Evolutionary conservation across 1,140 invertebrate genomes (phyloP).

Genomic region (Bemisia tabaci): DNA sequence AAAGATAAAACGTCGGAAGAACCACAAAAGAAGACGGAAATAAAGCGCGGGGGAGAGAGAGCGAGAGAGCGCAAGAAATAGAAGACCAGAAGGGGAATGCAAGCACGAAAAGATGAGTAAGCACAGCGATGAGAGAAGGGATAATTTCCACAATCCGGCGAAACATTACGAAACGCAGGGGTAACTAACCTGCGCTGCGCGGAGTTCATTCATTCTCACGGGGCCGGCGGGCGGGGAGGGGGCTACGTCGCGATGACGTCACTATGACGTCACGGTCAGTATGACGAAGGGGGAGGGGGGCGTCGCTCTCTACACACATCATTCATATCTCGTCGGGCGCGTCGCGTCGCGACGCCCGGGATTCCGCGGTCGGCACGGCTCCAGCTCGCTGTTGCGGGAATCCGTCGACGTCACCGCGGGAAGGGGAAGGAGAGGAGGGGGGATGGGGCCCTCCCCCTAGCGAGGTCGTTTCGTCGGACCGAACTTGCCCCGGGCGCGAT

Average conservation of each 20-base stretch:
- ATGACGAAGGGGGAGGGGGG: neutral
- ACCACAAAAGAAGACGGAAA: neutral
- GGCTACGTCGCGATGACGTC: neutral
- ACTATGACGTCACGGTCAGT: neutral
- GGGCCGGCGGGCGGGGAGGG: neutral
- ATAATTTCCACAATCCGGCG: neutral
- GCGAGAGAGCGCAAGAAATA: neutral
- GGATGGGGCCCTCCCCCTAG: too few species aligned
- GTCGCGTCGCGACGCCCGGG: too few species aligned
- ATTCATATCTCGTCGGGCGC: neutral
- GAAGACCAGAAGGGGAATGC: neutral
- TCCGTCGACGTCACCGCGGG: neutral
- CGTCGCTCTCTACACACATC: neutral
- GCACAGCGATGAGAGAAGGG: neutral
- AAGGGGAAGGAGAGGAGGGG: too few species aligned
- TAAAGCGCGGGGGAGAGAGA: neutral
- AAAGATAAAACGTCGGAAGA: too few species aligned
- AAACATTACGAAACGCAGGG: neutral
- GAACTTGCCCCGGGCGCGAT: too few species aligned
- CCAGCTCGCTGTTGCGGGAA: too few species aligned
- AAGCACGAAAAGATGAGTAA: neutral
- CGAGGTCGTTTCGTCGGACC: too few species aligned
- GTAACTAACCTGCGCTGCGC: neutral
- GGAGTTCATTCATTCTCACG: neutral
- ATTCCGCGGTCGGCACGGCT: too few species aligned